A percentile compares a stretch with the other conserved stretches of the same genome.
These are phyloP conservation scores for Sebastes glaucus DNA, from an alignment of 2,797 vertebrate genomes.

Conservation along the genomic window DNA sequence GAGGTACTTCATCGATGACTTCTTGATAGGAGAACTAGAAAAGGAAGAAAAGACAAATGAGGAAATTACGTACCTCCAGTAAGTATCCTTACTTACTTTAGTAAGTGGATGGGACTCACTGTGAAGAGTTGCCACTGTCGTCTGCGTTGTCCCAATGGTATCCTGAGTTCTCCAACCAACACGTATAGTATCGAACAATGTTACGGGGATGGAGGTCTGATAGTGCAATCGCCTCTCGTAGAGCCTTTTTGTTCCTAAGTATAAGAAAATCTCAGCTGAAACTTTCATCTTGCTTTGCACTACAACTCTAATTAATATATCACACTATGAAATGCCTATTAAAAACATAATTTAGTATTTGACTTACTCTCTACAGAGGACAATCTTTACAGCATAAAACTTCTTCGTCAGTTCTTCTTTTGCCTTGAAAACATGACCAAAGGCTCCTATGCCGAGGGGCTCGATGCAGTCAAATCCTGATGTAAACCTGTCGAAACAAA, in stretches of 20 bases:
- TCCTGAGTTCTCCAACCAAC: slow-evolving; percentile 68
- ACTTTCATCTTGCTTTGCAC: background rate
- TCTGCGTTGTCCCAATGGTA: slow-evolving; percentile 43
- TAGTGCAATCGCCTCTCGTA: slow-evolving; percentile 68
- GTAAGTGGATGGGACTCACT: slow-evolving; percentile 52
- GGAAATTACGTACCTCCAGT: background rate
- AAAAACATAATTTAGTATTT: background rate
- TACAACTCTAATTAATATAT: background rate
- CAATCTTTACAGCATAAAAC: slow-evolving; percentile 77
- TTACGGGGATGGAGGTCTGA: slow-evolving; percentile 67
- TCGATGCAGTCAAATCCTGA: slow-evolving; percentile 61
- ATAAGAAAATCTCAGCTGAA: background rate
- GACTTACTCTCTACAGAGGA: slow-evolving; percentile 68
- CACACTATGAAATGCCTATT: background rate
- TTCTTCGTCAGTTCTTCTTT: slow-evolving; percentile 41
- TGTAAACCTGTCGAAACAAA: slow-evolving; percentile 45
- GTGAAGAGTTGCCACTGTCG: slow-evolving; percentile 58
- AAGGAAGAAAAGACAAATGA: background rate
- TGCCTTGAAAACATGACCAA: slow-evolving; percentile 80
- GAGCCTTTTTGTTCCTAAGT: slow-evolving; percentile 63
- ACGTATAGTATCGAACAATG: slow-evolving; percentile 77
- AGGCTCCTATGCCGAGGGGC: slow-evolving; percentile 66
- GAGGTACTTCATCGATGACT: slow-evolving; percentile 56
- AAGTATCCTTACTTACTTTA: background rate
- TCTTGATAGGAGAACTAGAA: slow-evolving; percentile 47